Base-by-base conservation (phyloP, 2,888 invertebrate genomes). In the Cheilosia soror region DNA sequence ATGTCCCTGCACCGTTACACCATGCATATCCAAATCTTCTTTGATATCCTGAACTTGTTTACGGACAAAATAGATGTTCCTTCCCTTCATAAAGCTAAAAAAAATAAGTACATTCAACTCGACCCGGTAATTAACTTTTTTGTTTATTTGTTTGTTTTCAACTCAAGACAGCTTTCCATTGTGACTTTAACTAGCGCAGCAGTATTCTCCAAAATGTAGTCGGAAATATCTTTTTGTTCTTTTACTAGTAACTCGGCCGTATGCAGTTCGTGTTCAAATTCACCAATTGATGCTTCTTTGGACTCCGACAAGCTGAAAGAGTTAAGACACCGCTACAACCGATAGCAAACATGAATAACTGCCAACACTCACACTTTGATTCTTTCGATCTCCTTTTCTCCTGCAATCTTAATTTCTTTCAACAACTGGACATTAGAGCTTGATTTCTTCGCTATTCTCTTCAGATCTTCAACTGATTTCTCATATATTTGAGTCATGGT, bases 181-280 rank as follows among this genome's bases (percentile, higher is more conserved):
- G 79, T 75, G 3, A 71, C 83, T 15, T 73, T 63, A 7, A 84
- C 73, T 5, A 84, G 47, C 33, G 33, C n/a, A 6, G 68, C 25
- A 5, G 88, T 75, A 27, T 62, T 87, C 31, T 88, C 84, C 6
- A 68, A 27, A 9, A 89, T 78, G 55, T 87, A 88, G 2, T 76
- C 40, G 0, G 83, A 60, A 11, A 88, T 78, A n/a, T 87, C 80
- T 6, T 86, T 84, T 15, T 88, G 87, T 53, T 87, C 87, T 6
- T 87, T 72, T 2, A 86, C 0, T 7, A 84, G 53, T 7, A 60
- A 65, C 7, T 88, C 83, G 0, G 68, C 42, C 0, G 66, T 42
- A 13, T 88, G 84, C 0, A 86, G 55, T n/a, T 87, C 84, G 13
- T 81, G 51, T 6, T 81, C 69, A 6, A 76, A 78, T 5, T 77